Base-by-base conservation (phyloP, 2,797 vertebrate species). In the Clarias pachynema region DNA sequence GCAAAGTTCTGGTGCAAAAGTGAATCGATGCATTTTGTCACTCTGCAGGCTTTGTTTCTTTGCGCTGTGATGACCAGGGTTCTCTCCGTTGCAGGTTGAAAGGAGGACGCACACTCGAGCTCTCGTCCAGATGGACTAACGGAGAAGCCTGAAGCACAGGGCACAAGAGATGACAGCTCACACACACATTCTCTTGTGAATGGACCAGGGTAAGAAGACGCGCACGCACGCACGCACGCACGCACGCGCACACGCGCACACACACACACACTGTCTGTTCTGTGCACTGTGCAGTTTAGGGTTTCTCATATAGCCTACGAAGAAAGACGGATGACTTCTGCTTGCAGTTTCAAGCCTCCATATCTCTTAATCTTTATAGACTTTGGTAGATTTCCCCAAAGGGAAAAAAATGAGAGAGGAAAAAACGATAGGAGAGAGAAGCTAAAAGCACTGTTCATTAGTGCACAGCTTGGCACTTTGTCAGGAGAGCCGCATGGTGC, bases 181-280 rank as follows among this genome's bases (percentile, higher is more conserved):
- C 85, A 81, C 87, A 80, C 75, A 86, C 2, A 0, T 88, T 92
- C 94, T 90, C 89, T 91, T 90, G 86, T 95, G 90, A 94, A 92
- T 91, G 93, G 91, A 93, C 89, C 91, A 90, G 89, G 95, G 95
- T 95, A 87, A 94, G 94, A 91, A 83, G 74, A 66, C n/a, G 10
- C 9, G 10, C 44, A 60, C 62, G 12, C 60, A 63, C 31, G 2
- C 31, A 44, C 9, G 10, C 44, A 60, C 62, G 12, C 60, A 63
- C 75, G 10, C 9, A 44, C 44, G 44, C 62, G 12, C 60, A 63
- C 31, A 31, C 31, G 10, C 9, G 10, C 44, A 60, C 62, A 20
- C 60, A 63, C 75, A 37, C 56, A 59, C 37, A 79, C 59, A 37
- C 22, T 29, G 37, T 60, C 16, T 62, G 15, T 73, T 75, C 37